Evolutionary conservation across 2,888 invertebrate genomes (phyloP), one percentile per base, ranked within the genome.

Genomic region (Argyresthia albistria): DNA sequence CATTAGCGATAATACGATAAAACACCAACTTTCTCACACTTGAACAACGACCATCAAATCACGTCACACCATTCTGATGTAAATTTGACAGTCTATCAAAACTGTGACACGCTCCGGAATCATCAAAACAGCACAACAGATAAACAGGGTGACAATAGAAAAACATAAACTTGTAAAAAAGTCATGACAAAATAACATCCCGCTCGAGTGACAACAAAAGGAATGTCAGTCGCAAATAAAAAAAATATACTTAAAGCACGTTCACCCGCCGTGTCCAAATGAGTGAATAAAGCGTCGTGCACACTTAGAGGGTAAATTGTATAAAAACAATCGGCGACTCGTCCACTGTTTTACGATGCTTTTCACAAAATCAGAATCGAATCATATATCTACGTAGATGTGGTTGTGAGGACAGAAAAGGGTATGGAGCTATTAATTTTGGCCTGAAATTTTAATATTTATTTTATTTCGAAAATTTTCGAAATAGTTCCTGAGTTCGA

Each of bases 21-120:
- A 54, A 58, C 47, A 58, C 55, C 60, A 66, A 67, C 69, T 67
- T 62, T 69, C 79, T 83, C 83, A 70, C 82, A 81, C 80, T 73
- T 60, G 60, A 54, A 63, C 67, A 65, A 62, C 66, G 63, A 57
- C 56, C 57, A 37, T 15, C 48, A 14, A 48, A 48, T 15, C 43
- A 14, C 49, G 43, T 62, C 61, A 62, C 58, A 62, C 66, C 63
- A 71, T 76, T 76, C 73, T 75, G 75, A 82, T 80, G 75, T 76
- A 82, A 80, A 81, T 83, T 76, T 84, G 84, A 84, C 86, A 81
- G 69, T 76, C 73, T 70, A 73, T 86, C 84, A 83, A 76, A 83
- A 80, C 74, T 74, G 57, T 65, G 79, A 66, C 86, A 79, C 86
- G 74, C 79, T 76, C 73, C 73, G 50, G 61, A 58, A 59, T 58